These are phyloP conservation scores for Columba livia DNA, from an alignment of 2,113 vertebrate genomes.

Conservation along the genomic window DNA sequence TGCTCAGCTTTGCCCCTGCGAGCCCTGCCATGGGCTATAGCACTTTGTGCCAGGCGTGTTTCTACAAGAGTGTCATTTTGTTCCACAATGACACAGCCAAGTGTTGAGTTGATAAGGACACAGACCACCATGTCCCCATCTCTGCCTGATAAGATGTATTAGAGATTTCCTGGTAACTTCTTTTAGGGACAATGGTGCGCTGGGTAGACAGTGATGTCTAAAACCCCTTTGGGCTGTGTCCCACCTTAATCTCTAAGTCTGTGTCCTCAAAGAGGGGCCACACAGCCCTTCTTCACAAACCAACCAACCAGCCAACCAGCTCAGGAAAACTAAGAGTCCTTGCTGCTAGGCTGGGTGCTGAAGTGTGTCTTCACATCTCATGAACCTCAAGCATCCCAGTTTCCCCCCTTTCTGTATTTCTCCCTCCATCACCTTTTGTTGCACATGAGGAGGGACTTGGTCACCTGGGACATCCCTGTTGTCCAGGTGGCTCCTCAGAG, in stretches of 20 bases:
- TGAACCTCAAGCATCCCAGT: not conserved
- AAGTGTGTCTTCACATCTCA: not conserved
- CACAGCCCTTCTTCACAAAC: not conserved
- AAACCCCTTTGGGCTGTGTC: not conserved
- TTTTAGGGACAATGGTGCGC: accelerated
- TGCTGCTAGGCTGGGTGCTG: not conserved
- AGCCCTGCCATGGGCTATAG: accelerated
- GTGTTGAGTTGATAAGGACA: not conserved
- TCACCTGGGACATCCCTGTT: not conserved
- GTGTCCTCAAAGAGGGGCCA: not conserved
- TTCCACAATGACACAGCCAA: not conserved
- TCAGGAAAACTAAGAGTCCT: not conserved
- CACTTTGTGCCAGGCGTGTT: not conserved
- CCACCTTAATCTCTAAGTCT: not conserved
- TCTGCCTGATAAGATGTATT: not conserved
- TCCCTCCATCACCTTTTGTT: not conserved
- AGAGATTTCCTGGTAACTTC: not conserved
- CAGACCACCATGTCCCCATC: not conserved
- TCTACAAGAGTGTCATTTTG: not conserved
- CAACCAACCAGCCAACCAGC: not conserved
- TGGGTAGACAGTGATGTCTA: not conserved
- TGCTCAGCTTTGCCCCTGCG: not conserved
- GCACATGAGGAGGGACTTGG: not conserved
- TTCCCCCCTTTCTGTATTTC: not conserved
- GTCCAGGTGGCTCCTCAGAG: not conserved